A percentile compares a stretch with the other conserved stretches of the same genome.
These are phyloP conservation scores for Hydrotaea cyrtoneurina DNA, from an alignment of 2,888 invertebrate species.

Conservation along the genomic window DNA sequence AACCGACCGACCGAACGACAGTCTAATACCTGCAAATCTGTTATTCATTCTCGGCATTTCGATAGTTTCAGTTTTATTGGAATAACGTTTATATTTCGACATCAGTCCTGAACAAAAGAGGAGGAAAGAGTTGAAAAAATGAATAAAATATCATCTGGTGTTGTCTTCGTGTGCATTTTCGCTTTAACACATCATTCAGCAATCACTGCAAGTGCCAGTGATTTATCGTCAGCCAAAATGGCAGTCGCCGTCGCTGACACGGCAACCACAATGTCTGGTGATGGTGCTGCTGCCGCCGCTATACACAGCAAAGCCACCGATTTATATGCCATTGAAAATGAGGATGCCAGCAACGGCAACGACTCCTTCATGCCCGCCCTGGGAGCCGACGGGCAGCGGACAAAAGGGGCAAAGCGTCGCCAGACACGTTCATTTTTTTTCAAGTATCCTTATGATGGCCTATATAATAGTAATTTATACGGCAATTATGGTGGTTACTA, in stretches of 20 bases:
- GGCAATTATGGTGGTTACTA: slow-evolving; percentile 55
- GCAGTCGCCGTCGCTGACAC: slow-evolving; percentile 27
- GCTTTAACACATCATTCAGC: slow-evolving; percentile 66
- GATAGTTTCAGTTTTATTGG: slow-evolving; percentile 20
- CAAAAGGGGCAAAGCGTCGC: slow-evolving; percentile 44
- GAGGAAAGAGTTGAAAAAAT: slow-evolving; percentile 22
- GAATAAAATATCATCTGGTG: slow-evolving; percentile 52
- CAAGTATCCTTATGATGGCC: slow-evolving; percentile 61
- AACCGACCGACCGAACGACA: background rate
- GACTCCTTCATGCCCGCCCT: background rate
- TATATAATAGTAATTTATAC: slow-evolving; percentile 67
- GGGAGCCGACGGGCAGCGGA: background rate
- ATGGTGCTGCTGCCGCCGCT: slow-evolving; percentile 47
- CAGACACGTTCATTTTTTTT: slow-evolving; percentile 56
- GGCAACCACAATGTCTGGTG: slow-evolving; percentile 59
- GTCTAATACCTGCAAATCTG: slow-evolving; percentile 27
- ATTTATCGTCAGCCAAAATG: slow-evolving; percentile 53
- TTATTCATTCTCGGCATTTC: background rate
- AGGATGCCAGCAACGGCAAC: slow-evolving; percentile 61
- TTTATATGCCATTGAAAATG: slow-evolving; percentile 75
- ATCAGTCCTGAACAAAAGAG: background rate
- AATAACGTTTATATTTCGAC: background rate
- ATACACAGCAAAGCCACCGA: slow-evolving; percentile 68
- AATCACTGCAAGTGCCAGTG: slow-evolving; percentile 66
- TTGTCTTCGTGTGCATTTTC: slow-evolving; percentile 64